phyloP scores from a whole-genome alignment of 2,797 vertebrate species.

The Allobates femoralis region DNA sequence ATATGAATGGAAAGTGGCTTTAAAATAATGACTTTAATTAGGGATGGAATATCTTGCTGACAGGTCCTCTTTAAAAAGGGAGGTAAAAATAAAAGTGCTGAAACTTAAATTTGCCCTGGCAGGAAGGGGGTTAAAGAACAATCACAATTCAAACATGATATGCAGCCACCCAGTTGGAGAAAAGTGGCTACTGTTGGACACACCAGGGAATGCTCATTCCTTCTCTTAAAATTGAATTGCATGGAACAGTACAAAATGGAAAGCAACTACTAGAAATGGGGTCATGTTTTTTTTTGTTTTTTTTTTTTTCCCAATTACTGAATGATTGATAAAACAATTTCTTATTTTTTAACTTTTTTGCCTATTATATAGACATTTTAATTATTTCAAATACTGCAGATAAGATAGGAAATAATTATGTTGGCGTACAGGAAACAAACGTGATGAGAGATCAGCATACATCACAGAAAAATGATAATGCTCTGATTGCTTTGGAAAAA shows the following conservation, averaged over 20 bases:
- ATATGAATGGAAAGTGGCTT: too few species aligned
- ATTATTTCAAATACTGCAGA: neutral
- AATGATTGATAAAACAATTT: neutral
- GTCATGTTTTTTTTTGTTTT: too few species aligned
- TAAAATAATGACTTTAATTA: too few species aligned
- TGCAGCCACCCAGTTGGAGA: neutral
- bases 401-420: neutral
- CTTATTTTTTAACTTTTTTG: neutral
- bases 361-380: neutral
- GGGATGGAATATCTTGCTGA: too few species aligned
- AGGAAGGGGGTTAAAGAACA: neutral
- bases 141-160: neutral
- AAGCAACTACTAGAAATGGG: neutral
- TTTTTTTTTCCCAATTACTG: neutral
- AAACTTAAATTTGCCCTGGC: too few species aligned
- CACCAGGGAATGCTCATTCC: neutral
- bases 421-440: neutral
- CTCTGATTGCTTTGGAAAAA: neutral
- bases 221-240: neutral
- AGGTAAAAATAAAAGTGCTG: too few species aligned
- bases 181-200: neutral
- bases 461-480: slow-evolving; percentile 24
- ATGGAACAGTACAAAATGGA: neutral
- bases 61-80: too few species aligned
- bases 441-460: slow-evolving; percentile 28